Evolutionary conservation across 2,113 vertebrate species (phyloP).

Genomic region (Buteo buteo): DNA sequence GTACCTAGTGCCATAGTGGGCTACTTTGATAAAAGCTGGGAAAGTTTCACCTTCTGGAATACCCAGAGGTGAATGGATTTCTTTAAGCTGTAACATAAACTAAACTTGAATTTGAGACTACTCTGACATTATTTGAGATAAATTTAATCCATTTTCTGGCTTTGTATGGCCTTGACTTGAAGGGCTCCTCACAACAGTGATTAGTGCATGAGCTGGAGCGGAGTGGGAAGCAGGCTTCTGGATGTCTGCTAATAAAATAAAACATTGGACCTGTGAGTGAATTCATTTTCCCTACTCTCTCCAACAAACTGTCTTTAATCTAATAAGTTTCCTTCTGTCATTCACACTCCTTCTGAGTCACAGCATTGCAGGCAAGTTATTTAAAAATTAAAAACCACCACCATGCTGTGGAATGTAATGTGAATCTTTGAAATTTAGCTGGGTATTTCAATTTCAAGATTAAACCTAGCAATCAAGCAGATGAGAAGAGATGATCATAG

Average conservation of each 20-base stretch:
- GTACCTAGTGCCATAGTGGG: too few species aligned
- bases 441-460: conserved; percentile 36
- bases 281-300: conserved; percentile 41
- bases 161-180: background rate
- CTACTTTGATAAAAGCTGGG: background rate
- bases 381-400: conserved; percentile 50
- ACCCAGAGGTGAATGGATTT: background rate
- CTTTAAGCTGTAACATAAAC: background rate
- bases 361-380: conserved; percentile 60
- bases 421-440: conserved; percentile 35
- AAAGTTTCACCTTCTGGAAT: background rate
- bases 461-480: conserved; percentile 50
- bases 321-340: conserved; percentile 62
- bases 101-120: background rate
- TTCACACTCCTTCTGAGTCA: conserved; percentile 68
- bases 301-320: conserved; percentile 45
- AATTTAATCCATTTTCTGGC: background rate
- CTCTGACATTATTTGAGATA: background rate
- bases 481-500: conserved; percentile 2
- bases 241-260: conserved; percentile 34
- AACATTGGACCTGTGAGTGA: background rate
- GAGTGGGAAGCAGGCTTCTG: background rate
- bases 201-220: background rate
- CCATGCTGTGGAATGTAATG: background rate
- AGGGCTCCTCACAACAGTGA: background rate